Evolutionary conservation across 2,797 vertebrate genomes (phyloP), one percentile per base, ranked within the genome.

Genomic region (Gallinago stenura): DNA sequence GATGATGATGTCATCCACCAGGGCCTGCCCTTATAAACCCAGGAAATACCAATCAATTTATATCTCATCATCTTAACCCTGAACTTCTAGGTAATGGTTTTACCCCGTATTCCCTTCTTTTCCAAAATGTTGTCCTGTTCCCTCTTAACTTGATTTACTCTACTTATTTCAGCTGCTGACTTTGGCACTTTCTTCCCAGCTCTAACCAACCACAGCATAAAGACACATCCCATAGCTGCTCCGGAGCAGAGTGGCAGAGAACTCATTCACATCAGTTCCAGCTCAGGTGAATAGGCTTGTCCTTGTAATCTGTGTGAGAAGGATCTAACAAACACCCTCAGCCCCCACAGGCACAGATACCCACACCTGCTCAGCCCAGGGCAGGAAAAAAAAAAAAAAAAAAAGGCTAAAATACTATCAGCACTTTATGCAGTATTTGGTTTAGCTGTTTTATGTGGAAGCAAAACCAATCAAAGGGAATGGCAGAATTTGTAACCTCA

Each of bases 111-210:
- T 94, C 90, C 89, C 64, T 96, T 85, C 78, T 95, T 93, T 97
- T 97, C 97, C 97, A 97, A 95, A 91, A 95, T 91, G 94, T 97
- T 98, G 97, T 97, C 92, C 95, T 77, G 7, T 69, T 97, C 85
- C 97, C 96, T 97, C 97, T 98, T 97, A 97, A 98, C 83, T 95
- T 98, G 98, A 98, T 98, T 98, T 98, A 98, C 97, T 97, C 97
- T 94, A 89, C 97, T 97, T 90, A 96, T 91, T 97, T 94, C 95
- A 83, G 88, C 88, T 98, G 98, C 98, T 98, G 98, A 98, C 95
- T 98, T 98, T 98, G 98, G 97, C 98, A 97, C 78, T 75, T 92
- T 88, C 83, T 89, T 92, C 94, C 90, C 64, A 84, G 77, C 78
- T 97, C 86, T 94, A 77, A 82, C 93, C 93, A 51, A 97, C 97